Evolutionary conservation across 2,797 vertebrate species (phyloP), one percentile per base, ranked within the genome.

Genomic region (Erpetoichthys calabaricus): DNA sequence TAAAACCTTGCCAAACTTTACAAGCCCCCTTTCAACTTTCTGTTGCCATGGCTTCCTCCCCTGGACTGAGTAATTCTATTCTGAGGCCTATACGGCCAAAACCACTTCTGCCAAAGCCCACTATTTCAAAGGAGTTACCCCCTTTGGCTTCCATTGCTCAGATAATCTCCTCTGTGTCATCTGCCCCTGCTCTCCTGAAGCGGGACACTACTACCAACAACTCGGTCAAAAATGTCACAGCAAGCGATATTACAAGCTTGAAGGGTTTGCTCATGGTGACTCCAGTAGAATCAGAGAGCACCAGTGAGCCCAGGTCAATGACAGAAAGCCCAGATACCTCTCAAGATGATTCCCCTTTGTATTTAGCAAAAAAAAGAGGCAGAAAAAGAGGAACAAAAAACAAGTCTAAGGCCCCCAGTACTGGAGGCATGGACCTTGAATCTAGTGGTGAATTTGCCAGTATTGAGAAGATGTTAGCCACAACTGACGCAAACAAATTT

Each of bases 371-470:
- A 64, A 92, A 86, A 75, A 79, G 84, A 52, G 73, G 83, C 57
- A 80, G 88, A 73, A 96, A 91, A 75, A 91, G 77, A 71, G 67
- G 72, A 1, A 56, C 71, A 0, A 60, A 70, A 10, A 4, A 45
- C 2, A 78, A 77, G 58, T 61, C 71, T 4, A 76, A 67, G 5
- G 10, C 66, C 45, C 7, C 68, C 47, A 65, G 62, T 60, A 74
- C 73, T 3, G 7, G 63, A 0, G 70, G 63, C 9, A 73, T 92
- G 43, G 93, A 98, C 70, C 79, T 97, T 59, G 95, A 97, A 74
- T 94, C 95, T 53, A 95, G 95, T 4, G 92, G 92, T 0, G 95
- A 98, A 75, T 97, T 98, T 25, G 93, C 95, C 64, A 98, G 94
- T 60, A 89, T 98, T 47, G 95, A 98, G 67, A 95, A 92, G 77